phyloP scores from a whole-genome alignment of 2,797 vertebrate species.

The Cuniculus paca region DNA sequence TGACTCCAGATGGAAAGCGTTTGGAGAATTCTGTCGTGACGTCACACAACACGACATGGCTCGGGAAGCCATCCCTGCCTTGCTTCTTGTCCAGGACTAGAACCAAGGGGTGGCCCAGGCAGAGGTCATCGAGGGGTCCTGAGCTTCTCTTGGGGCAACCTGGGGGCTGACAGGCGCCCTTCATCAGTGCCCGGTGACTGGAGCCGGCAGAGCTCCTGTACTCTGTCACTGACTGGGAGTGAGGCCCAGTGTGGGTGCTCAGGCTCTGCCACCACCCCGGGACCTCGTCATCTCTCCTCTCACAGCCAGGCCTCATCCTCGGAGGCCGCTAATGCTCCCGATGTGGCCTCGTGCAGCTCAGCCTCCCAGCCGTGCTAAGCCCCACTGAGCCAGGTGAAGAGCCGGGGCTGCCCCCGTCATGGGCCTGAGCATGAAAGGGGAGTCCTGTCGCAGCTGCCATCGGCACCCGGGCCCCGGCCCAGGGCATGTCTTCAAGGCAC shows the following conservation, averaged over 20 bases:
- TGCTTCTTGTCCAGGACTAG: not conserved
- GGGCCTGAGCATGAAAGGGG: conserved; percentile 65
- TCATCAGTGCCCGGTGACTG: not conserved
- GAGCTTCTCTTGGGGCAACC: not conserved
- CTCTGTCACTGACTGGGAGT: not conserved
- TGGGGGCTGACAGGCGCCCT: not conserved
- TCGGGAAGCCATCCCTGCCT: not conserved
- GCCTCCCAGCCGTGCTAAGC: conserved; percentile 71
- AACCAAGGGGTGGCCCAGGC: not conserved
- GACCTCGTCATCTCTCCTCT: not conserved
- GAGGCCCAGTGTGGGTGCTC: not conserved
- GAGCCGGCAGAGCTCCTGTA: not conserved
- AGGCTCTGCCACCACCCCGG: not conserved
- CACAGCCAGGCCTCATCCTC: not conserved
- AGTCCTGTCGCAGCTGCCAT: conserved; percentile 76
- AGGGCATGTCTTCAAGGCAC: conserved; percentile 73
- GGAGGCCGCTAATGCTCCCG: not conserved
- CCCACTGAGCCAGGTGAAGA: conserved; percentile 69
- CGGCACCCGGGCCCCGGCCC: conserved; percentile 54
- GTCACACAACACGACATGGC: conserved; percentile 16
- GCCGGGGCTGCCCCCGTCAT: conserved; percentile 65
- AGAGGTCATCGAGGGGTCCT: not conserved
- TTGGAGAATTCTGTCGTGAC: conserved; percentile 77
- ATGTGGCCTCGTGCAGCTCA: conserved; percentile 56
- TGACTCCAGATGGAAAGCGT: conserved; percentile 84